Percentiles rank a stretch among this genome's conserved stretches.
Evolutionary conservation across 2,113 vertebrate species (phyloP).

Genomic region (Phaetusa simplex): DNA sequence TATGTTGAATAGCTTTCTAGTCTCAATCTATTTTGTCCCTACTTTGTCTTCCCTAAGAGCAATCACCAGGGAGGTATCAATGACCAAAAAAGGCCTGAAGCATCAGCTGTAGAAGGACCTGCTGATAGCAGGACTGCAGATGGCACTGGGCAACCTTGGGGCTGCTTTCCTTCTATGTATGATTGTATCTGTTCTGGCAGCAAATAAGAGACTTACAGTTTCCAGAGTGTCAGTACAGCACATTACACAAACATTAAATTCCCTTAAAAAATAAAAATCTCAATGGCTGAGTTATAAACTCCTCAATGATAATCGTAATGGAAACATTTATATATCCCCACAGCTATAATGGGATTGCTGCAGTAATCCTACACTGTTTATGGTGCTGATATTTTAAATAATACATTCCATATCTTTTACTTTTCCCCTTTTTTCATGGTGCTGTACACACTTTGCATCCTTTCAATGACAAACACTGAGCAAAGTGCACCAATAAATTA

Average conservation of each 20-base stretch:
- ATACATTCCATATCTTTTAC: neutral
- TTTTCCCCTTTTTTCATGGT: neutral
- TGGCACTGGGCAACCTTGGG: neutral
- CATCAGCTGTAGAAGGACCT: neutral
- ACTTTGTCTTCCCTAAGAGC: neutral
- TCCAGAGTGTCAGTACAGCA: neutral
- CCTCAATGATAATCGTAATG: neutral
- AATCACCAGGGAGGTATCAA: neutral
- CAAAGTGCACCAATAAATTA: conserved; percentile 66
- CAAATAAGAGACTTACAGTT: neutral
- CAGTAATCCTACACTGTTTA: conserved; percentile 44
- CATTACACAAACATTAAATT: conserved; percentile 54
- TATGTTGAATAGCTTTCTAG: neutral
- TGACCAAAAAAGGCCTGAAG: neutral
- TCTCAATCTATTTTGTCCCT: neutral
- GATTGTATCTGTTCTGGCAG: neutral
- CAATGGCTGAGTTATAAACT: neutral
- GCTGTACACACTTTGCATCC: conserved; percentile 56
- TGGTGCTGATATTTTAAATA: conserved; percentile 52
- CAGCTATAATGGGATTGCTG: neutral
- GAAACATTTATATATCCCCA: neutral
- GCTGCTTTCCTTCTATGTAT: neutral
- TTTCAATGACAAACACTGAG: conserved; percentile 65
- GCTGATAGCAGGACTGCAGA: neutral
- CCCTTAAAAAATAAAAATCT: conserved; percentile 29